A percentile compares a stretch with the other conserved stretches of the same genome.
phyloP scores from a whole-genome alignment of 2,888 invertebrate species.

The Drosophila setosimentum region DNA sequence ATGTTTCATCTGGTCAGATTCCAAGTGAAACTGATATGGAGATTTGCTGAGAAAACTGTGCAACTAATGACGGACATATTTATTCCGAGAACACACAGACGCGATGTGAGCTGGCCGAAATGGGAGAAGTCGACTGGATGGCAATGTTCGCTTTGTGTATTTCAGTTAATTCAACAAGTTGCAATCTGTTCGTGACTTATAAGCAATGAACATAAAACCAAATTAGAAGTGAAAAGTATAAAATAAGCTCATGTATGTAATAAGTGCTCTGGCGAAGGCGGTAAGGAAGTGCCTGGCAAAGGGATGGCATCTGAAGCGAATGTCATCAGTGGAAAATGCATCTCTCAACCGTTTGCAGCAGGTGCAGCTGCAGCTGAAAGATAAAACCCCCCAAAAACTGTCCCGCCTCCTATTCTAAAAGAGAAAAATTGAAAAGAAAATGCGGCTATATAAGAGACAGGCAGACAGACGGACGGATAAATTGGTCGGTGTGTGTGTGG shows the following conservation, averaged over 20 bases:
- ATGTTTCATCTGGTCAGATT: conserved; percentile 46
- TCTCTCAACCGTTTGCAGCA: conserved; percentile 56
- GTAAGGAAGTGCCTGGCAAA: neutral
- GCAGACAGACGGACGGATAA: conserved; percentile 27
- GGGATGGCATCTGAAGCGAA: conserved; percentile 4
- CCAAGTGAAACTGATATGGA: conserved; percentile 56
- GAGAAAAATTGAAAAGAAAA: conserved; percentile 1
- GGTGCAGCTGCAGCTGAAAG: conserved; percentile 65
- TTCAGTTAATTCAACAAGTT: conserved; percentile 68
- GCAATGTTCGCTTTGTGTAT: conserved; percentile 9
- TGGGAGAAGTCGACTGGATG: conserved; percentile 1
- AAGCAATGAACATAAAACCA: conserved; percentile 55
- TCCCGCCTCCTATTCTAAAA: neutral
- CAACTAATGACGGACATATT: conserved; percentile 17
- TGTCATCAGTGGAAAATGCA: conserved; percentile 42
- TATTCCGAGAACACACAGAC: conserved; percentile 16
- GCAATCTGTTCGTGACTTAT: conserved; percentile 69
- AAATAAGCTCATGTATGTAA: conserved; percentile 71
- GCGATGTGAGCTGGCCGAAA: neutral
- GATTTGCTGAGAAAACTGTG: conserved; percentile 11
- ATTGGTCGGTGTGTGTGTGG: conserved; percentile 28
- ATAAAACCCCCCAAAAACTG: conserved; percentile 40
- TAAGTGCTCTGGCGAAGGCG: neutral
- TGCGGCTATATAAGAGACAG: conserved; percentile 16
- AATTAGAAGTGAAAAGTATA: conserved; percentile 74